Conservation (phyloP, 2,888 invertebrate species). For the Cheilosia variabilis region DNA sequence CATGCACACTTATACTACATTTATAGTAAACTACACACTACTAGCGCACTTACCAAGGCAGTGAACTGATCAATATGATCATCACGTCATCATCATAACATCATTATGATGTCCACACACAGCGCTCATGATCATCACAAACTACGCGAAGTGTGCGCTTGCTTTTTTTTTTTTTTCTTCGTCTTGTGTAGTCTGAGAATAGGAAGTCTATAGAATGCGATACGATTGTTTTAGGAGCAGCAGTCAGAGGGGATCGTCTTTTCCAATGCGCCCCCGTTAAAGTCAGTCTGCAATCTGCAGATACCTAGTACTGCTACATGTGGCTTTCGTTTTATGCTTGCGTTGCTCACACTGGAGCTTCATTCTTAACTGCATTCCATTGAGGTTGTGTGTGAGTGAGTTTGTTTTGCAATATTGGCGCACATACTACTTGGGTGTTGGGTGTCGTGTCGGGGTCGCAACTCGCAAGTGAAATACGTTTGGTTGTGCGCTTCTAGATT, state of each 20-base stretch:
- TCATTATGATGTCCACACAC: constrained; percentile 24
- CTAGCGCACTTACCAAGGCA: constrained; percentile 38
- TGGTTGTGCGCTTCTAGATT: constrained; percentile 24
- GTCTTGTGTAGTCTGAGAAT: constrained; percentile 9
- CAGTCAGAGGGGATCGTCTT: constrained; percentile 4
- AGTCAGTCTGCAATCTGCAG: constrained; percentile 17
- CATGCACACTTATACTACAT: constrained; percentile 15
- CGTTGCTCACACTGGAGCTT: constrained; percentile 61
- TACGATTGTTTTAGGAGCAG: not conserved
- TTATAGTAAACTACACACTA: constrained; percentile 8
- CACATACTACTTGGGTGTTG: constrained; percentile 59
- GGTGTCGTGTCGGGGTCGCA: constrained; percentile 43
- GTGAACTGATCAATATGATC: constrained; percentile 59
- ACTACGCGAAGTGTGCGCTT: constrained; percentile 20
- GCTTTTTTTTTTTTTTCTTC: too few relatives aligned
- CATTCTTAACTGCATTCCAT: constrained; percentile 70
- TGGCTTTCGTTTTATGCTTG: constrained; percentile 57
- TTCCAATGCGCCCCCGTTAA: constrained; percentile 29
- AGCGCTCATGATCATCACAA: constrained; percentile 9
- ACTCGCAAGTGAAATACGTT: constrained; percentile 21
- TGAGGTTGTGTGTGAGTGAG: constrained; percentile 45
- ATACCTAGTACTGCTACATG: constrained; percentile 55
- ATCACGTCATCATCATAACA: not conserved
- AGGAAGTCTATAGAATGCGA: constrained; percentile 39
- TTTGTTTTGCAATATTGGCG: constrained; percentile 65